A percentile compares a stretch with the other conserved stretches of the same genome.
Conservation (phyloP, 2,113 vertebrate species). For the Lagenorhynchus albirostris region DNA sequence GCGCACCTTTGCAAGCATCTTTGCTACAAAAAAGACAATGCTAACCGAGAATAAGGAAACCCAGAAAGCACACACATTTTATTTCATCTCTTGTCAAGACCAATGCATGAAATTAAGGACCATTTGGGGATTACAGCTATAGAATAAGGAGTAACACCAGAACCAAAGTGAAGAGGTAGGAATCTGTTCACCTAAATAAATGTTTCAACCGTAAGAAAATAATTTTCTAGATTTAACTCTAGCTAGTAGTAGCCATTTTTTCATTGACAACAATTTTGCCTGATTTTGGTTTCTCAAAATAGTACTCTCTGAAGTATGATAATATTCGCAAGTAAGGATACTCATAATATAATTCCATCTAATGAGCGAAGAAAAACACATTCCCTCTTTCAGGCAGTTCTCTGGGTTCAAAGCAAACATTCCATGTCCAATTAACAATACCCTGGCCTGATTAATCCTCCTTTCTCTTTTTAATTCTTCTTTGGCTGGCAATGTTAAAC, state of each 20-base stretch:
- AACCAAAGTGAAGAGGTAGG: not conserved
- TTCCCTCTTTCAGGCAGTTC: not conserved
- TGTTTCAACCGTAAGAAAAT: not conserved
- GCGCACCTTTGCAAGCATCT: not conserved
- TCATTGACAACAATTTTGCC: not conserved
- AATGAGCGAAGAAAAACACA: not conserved
- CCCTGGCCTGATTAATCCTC: not conserved
- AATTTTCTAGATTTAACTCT: not conserved
- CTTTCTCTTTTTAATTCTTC: constrained; percentile 29
- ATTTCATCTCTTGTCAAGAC: not conserved
- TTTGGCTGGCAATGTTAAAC: not conserved
- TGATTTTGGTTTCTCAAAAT: not conserved
- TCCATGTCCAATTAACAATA: not conserved
- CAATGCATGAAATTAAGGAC: not conserved
- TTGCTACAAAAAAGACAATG: not conserved
- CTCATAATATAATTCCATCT: not conserved
- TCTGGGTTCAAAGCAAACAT: not conserved
- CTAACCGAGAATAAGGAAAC: not conserved
- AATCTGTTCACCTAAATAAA: not conserved
- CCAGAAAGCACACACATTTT: not conserved
- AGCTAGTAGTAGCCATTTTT: not conserved
- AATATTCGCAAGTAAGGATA: not conserved
- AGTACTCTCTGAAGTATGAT: not conserved
- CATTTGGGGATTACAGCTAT: not conserved
- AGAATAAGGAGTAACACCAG: not conserved